Conservation (phyloP, 2,888 invertebrate genomes). For the Rotaria socialis region DNA sequence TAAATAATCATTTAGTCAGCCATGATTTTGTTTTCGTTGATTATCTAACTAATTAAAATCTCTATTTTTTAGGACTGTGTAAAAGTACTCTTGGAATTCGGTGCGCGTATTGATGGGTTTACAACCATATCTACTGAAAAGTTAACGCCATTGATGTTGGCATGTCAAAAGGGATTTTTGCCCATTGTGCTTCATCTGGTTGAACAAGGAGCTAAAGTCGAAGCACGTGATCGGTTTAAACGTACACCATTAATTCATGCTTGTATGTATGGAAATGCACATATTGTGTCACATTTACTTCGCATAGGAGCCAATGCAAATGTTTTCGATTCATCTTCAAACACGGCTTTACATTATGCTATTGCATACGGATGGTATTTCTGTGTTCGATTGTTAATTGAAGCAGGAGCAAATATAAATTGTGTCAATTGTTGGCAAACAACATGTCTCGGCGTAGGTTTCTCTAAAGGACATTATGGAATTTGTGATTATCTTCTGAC, state of each 20-base stretch:
- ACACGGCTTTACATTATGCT: conserved; percentile 63
- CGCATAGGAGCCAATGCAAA: conserved; percentile 60
- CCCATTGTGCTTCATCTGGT: conserved; percentile 59
- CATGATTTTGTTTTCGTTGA: background rate
- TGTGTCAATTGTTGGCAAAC: conserved; percentile 38
- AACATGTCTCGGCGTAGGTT: conserved; percentile 38
- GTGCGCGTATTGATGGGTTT: conserved; percentile 14
- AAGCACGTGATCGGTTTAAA: conserved; percentile 60
- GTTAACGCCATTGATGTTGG: conserved; percentile 61
- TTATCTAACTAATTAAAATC: background rate
- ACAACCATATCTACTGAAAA: conserved; percentile 52
- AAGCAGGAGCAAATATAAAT: conserved; percentile 41
- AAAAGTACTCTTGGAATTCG: conserved; percentile 55
- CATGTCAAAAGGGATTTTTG: conserved; percentile 59
- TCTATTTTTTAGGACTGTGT: conserved; percentile 55
- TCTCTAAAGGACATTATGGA: conserved; percentile 43
- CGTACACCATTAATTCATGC: conserved; percentile 63
- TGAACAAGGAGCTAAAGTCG: conserved; percentile 59
- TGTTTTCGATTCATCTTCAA: conserved; percentile 62
- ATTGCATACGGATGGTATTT: conserved; percentile 64
- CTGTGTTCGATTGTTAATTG: conserved; percentile 60
- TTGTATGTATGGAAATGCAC: conserved; percentile 62
- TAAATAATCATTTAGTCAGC: conserved; percentile 42
- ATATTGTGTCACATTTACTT: conserved; percentile 61
- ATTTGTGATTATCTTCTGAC: conserved; percentile 43